Evolutionary conservation across 2,888 invertebrate species (phyloP), one percentile per base, ranked within the genome.

Genomic region (Pantelozetes paolii): DNA sequence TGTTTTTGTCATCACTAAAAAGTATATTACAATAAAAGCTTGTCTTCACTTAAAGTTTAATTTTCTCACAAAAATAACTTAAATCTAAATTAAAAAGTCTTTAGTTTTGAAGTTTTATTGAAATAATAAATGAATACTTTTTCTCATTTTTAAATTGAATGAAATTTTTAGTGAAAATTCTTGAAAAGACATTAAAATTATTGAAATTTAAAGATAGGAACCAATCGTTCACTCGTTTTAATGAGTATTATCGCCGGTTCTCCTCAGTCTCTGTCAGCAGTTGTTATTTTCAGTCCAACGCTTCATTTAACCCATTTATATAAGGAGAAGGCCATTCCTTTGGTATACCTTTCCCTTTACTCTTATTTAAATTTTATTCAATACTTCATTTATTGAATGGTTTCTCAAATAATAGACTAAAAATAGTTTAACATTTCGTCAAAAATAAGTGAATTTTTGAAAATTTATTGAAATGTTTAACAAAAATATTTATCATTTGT

Each of bases 91-190:
- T 59, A 59, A 59, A 59, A 32, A 20, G 45, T n/a, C 36, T 36
- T 36, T 50, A 5, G 50, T 15, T 59, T 28, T n/a, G n/a, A n/a
- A n/a, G n/a, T 59, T 59, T 13, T 59, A 59, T 13, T 13, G 59
- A 28, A 59, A 59, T 59, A 59, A 59, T n/a, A n/a, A n/a, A n/a
- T n/a, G n/a, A n/a, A n/a, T n/a, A 59, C 28, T n/a, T 28, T 59
- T 28, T 59, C 23, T 8, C 3, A 59, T 59, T 59, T 15, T 59
- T 59, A 9, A 59, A 13, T 59, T 15, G 26, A 57, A 23, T 57
- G 13, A 8, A 28, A 59, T 20, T 6, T 57, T 23, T 57, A 13
- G 23, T 6, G 57, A 23, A 23, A 57, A 57, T 57, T 57, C 57
- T 57, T 2, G 23, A 57, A 57, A 50, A 57, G 57, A 57, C 57